phyloP scores from a whole-genome alignment of 2,888 invertebrate genomes.

The Tyria jacobaeae region DNA sequence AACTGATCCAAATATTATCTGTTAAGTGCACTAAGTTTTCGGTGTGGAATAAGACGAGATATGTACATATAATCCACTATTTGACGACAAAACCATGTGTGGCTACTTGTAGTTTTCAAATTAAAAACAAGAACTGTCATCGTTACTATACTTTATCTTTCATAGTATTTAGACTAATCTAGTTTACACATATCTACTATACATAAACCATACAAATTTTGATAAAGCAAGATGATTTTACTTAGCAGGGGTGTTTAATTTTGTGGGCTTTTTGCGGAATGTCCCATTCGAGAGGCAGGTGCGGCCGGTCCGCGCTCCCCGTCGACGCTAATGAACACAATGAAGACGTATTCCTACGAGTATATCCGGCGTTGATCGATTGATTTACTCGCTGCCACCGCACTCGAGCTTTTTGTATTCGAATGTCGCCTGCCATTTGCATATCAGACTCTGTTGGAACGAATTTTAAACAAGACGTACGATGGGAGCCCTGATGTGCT shows the following conservation, averaged over 20 bases:
- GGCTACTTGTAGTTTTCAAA: too few relatives aligned
- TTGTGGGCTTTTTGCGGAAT: constrained; percentile 74
- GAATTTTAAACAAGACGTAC: constrained; percentile 81
- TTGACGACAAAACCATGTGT: background rate
- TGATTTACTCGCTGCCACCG: constrained; percentile 86
- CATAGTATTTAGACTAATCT: constrained; percentile 23
- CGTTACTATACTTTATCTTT: constrained; percentile 4
- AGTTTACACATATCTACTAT: constrained; percentile 17
- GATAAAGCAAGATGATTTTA: constrained; percentile 44
- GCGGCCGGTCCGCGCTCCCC: constrained; percentile 66
- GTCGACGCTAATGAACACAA: constrained; percentile 85
- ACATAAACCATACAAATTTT: constrained; percentile 29
- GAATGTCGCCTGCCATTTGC: constrained; percentile 83
- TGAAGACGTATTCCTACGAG: constrained; percentile 84
- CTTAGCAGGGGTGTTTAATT: constrained; percentile 63
- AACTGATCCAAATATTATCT: background rate
- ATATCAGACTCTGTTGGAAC: constrained; percentile 77
- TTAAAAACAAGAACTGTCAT: background rate
- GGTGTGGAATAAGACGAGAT: background rate
- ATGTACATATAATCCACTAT: background rate
- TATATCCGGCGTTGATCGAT: constrained; percentile 87
- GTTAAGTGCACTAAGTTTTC: background rate
- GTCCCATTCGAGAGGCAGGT: constrained; percentile 77
- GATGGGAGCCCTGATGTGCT: constrained; percentile 70
- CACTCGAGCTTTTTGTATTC: constrained; percentile 86